Evolutionary conservation across 2,113 vertebrate species (phyloP).

Genomic region (Catharus fuscescens): DNA sequence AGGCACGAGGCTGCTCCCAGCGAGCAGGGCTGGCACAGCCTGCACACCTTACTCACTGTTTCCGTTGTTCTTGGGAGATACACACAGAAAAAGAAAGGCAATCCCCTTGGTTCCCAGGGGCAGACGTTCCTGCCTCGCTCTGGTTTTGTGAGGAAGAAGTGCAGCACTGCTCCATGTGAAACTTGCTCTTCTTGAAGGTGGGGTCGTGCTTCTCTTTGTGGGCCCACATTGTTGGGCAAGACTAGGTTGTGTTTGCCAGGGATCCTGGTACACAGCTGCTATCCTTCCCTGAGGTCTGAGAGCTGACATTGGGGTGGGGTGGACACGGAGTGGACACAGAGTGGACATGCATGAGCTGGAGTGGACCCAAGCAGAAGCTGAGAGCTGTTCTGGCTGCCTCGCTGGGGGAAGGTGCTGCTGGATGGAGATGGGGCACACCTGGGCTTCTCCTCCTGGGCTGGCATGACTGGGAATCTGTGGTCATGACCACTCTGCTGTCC

Average conservation of each 20-base stretch:
- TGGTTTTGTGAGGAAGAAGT: background rate
- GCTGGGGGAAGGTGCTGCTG: background rate
- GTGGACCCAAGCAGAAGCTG: background rate
- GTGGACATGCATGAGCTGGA: rapidly evolving
- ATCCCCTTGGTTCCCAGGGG: background rate
- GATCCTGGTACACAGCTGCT: background rate
- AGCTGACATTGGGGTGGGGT: background rate
- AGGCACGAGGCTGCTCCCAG: background rate
- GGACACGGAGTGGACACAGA: background rate
- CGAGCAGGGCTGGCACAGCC: background rate
- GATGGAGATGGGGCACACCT: background rate
- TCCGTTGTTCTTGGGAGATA: background rate
- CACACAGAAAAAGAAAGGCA: background rate
- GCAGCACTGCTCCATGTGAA: background rate
- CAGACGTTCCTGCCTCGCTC: background rate
- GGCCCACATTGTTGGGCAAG: background rate
- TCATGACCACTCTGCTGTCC: background rate
- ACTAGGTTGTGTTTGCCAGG: background rate
- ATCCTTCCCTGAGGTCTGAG: background rate
- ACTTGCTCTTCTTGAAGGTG: background rate
- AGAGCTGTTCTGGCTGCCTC: background rate
- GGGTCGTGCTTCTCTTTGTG: background rate
- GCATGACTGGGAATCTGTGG: background rate
- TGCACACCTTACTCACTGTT: background rate
- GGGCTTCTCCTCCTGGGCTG: background rate